Evolutionary conservation across 1,140 invertebrate genomes (phyloP).

Genomic region (Temnothorax longispinosus): DNA sequence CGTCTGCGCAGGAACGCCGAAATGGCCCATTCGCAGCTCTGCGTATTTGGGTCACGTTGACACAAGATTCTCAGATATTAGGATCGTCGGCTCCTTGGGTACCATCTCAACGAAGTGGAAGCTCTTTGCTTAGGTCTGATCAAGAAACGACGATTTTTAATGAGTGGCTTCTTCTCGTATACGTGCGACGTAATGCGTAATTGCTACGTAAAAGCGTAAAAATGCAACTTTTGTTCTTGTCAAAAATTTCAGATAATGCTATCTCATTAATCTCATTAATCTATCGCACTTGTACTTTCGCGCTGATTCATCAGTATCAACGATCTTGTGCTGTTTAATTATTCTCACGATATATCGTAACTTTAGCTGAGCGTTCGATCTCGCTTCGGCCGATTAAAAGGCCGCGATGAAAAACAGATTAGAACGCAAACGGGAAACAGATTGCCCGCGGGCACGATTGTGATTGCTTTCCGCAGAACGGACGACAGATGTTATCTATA

Average conservation of each 20-base stretch:
- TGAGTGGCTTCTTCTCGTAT: not conserved
- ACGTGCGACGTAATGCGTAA: not conserved
- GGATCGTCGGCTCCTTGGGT: not conserved
- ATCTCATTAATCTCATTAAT: not conserved
- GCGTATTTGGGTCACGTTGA: constrained; percentile 57
- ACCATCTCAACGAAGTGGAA: not conserved
- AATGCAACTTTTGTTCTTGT: not conserved
- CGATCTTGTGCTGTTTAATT: constrained; percentile 7
- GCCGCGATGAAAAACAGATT: constrained; percentile 28
- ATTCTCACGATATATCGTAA: not conserved
- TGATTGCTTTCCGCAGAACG: constrained; percentile 49
- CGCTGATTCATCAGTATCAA: not conserved
- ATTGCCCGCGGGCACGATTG: constrained; percentile 41
- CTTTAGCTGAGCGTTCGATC: not conserved
- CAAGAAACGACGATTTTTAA: not conserved
- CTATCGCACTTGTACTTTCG: not conserved
- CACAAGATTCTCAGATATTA: constrained; percentile 55
- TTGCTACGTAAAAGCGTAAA: not conserved
- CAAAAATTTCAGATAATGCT: not conserved
- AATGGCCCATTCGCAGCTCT: constrained; percentile 21
- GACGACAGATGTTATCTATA: constrained; percentile 51
- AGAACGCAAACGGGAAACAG: constrained; percentile 17
- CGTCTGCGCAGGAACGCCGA: constrained; percentile 32
- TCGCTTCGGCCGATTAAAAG: not conserved
- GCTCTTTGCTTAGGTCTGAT: not conserved